Evolutionary conservation across 2,888 invertebrate species (phyloP).

Genomic region (Ephialtes manifestator): DNA sequence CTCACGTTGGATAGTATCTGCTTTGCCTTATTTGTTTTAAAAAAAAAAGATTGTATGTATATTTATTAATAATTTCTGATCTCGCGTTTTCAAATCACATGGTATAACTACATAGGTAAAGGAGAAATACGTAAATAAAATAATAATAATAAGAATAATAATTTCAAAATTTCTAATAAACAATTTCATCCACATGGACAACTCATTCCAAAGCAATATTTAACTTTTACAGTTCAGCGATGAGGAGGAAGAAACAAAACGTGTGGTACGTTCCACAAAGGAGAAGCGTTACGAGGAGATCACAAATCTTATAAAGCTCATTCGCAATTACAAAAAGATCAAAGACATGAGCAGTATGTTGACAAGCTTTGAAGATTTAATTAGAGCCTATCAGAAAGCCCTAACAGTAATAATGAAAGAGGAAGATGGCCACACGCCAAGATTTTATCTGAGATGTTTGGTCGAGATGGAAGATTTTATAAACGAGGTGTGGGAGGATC

Average conservation of each 20-base stretch:
- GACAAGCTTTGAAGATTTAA: conserved; percentile 97
- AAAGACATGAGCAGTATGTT: conserved; percentile 98
- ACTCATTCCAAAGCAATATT: background rate
- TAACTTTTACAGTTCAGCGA: conserved; percentile 91
- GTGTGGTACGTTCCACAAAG: conserved; percentile 98
- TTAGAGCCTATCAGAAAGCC: conserved; percentile 96
- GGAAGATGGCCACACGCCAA: conserved; percentile 96
- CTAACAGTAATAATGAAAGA: conserved; percentile 97
- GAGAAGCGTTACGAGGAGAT: conserved; percentile 99
- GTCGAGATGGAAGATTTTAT: conserved; percentile 97
- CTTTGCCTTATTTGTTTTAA: too few species aligned
- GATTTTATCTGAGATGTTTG: conserved; percentile 95
- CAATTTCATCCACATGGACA: background rate
- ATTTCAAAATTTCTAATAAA: too few species aligned
- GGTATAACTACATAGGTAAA: too few species aligned
- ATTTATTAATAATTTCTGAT: too few species aligned
- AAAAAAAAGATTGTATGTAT: too few species aligned
- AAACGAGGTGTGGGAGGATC: conserved; percentile 97
- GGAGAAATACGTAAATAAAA: too few species aligned
- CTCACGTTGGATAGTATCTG: too few species aligned
- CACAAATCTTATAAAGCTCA: conserved; percentile 95
- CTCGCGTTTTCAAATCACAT: too few species aligned
- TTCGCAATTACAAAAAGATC: conserved; percentile 98
- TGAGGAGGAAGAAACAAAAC: conserved; percentile 98
- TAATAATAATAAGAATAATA: too few species aligned